Conservation (phyloP, 2,888 invertebrate species). For the Psylliodes chrysocephalus region DNA sequence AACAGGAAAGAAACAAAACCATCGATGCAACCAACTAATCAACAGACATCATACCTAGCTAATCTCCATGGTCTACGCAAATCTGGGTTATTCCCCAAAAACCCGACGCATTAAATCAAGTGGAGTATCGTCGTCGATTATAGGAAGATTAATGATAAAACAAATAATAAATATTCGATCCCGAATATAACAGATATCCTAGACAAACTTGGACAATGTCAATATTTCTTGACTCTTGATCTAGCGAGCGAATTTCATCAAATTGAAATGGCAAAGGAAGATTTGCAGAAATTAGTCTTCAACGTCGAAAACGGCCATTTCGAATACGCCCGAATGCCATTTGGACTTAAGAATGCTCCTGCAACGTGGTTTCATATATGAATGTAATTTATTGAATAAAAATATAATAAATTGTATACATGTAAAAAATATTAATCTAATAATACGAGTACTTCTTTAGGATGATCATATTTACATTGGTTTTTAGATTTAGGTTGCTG, state of each 20-base stretch:
- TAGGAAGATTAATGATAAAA: neutral
- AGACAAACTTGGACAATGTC: neutral
- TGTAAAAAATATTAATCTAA: no score
- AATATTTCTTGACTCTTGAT: neutral
- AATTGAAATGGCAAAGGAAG: constrained; percentile 30
- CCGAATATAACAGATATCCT: neutral
- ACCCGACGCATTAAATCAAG: neutral
- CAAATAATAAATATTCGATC: neutral
- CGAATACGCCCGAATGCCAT: constrained; percentile 44
- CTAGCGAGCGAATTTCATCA: constrained; percentile 23
- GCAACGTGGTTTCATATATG: constrained; percentile 45
- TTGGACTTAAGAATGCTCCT: constrained; percentile 48
- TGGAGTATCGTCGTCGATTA: neutral
- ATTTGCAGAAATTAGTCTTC: constrained; percentile 29
- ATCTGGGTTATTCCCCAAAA: constrained; percentile 3
- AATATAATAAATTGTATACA: constrained; percentile 42
- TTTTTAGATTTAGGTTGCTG: no score
- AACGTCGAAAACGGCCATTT: constrained; percentile 32
- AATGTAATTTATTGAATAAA: constrained; percentile 38
- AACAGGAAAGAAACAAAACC: no score
- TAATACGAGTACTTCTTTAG: no score
- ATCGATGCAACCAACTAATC: no score
- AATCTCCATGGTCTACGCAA: constrained; percentile 30
- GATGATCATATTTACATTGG: no score
- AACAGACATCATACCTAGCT: constrained; percentile 24